Base-by-base conservation (phyloP, 1,140 invertebrate species). In the Gryllus bimaculatus region DNA sequence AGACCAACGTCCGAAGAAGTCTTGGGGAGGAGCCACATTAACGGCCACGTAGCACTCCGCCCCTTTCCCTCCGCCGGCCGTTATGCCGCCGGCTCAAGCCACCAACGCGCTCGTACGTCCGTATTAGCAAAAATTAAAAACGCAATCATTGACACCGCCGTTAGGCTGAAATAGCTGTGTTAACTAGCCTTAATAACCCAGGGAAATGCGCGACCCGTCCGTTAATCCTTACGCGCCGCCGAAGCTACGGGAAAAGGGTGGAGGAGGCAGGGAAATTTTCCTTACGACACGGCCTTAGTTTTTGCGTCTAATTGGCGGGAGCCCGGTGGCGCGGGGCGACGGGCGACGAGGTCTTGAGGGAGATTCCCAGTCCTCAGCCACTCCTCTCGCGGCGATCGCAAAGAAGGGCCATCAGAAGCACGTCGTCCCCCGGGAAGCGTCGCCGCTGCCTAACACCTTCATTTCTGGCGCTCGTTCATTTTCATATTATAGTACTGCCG, bases 41-140 rank as follows among this genome's bases (percentile, higher is more conserved):
- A 39, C 26, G 26, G 26, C 26, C 1, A 39, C 26, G 26, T 39
- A 39, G 5, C 26, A 1, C 26, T 5, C 26, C 26, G 5, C 26
- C 26, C 26, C 26, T 39, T 39, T 39, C 26, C 26, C 26, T 39
- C 26, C 26, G 26, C 5, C 26, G 26, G 5, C 26, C 26, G 26
- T 39, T 39, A 39, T 5, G 26, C 26, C 26, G 26, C 26, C 26
- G 26, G 26, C 26, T 39, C 26, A 39, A 39, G 26, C 26, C 26
- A 5, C 26, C 26, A 39, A 39, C 26, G 26, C 26, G 1, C 26
- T 39, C 26, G 54, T 66, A 66, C 18, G 18, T 66, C 54, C 54
- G 10, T 66, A 66, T 66, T 66, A 66, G 54, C 54, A 66, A 66
- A 66, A 66, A 66, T 66, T 66, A 66, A 66, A 66, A 66, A 66